A percentile compares a stretch with the other conserved stretches of the same genome.
Evolutionary conservation across 2,888 invertebrate genomes (phyloP).

Genomic region (Aspidiotus rigidus): DNA sequence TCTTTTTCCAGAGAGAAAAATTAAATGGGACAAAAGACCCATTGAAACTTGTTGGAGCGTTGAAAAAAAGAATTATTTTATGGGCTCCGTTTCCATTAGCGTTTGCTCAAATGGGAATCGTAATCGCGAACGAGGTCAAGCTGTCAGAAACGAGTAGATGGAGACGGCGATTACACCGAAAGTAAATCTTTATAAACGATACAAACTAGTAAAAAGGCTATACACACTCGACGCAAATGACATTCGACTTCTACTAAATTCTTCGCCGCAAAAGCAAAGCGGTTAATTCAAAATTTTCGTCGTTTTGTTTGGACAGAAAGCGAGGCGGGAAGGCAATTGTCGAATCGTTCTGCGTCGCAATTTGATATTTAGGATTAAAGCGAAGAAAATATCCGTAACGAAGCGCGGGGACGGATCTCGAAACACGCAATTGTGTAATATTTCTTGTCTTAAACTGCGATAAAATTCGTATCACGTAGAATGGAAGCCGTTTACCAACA

Average conservation of each 20-base stretch:
- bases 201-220: too few relatives aligned
- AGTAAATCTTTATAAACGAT: too few relatives aligned
- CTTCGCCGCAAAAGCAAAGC: constrained; percentile 3
- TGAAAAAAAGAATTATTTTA: too few relatives aligned
- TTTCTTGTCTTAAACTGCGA: constrained; percentile 17
- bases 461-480: constrained; percentile 31
- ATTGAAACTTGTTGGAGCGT: too few relatives aligned
- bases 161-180: too few relatives aligned
- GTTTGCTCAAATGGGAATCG: too few relatives aligned
- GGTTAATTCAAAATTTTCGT: constrained; percentile 10
- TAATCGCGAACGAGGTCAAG: too few relatives aligned
- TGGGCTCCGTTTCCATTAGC: too few relatives aligned
- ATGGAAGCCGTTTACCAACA: constrained; percentile 33
- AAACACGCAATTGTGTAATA: constrained; percentile 16
- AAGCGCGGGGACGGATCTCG: neutral
- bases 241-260: neutral
- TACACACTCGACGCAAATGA: too few relatives aligned
- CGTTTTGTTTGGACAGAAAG: neutral
- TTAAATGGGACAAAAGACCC: too few relatives aligned
- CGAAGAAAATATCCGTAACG: constrained; percentile 7
- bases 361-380: constrained; percentile 5
- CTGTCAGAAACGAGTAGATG: too few relatives aligned
- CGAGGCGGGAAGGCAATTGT: neutral
- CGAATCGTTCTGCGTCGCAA: neutral
- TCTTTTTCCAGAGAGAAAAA: too few relatives aligned